Base-by-base conservation (phyloP, 2,797 vertebrate genomes). In the Alectoris magna region DNA sequence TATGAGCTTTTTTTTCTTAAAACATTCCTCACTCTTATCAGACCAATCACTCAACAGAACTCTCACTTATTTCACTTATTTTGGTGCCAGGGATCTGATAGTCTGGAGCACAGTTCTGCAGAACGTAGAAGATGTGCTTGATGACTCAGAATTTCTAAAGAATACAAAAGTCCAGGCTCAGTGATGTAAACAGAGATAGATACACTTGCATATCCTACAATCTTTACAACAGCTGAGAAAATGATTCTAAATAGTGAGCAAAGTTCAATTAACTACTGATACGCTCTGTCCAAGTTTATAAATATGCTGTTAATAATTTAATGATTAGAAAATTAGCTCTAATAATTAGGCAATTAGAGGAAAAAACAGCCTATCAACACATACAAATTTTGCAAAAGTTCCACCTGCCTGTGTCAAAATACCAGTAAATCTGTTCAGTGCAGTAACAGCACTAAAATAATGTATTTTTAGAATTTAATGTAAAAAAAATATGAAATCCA, bases 21-120 rank as follows among this genome's bases (percentile, higher is more conserved):
- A 97, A 92, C 94, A 91, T 91, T 94, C 96, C 94, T 97, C 17
- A 14, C 41, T 87, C 56, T 97, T 97, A 94, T 96, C 94, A 0
- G 72, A 89, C 80, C 77, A 96, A 91, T 97, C 96, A 67, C 90
- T 94, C 91, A 90, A 39, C 86, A 96, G 94, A 96, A 92, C 89
- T 96, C 97, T 93, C 93, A 92, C 82, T 97, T 96, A 93, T 94
- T 96, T 96, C 88, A 73, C 51, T 39, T 95, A 86, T 97, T 93
- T 96, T 93, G 85, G 68, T 96, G 89, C 79, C 74, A 22, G 23
- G 64, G 69, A 91, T 93, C 87, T 94, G 90, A 96, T 90, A 93
- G 91, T 74, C 41, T 83, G 66, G 63, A 96, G 68, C 84, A 76
- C 80, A 92, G 94, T 84, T 96, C 86, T 86, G 77, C 92, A 90